Conservation (phyloP, 2,113 vertebrate species). For the Dicerorhinus sumatrensis region DNA sequence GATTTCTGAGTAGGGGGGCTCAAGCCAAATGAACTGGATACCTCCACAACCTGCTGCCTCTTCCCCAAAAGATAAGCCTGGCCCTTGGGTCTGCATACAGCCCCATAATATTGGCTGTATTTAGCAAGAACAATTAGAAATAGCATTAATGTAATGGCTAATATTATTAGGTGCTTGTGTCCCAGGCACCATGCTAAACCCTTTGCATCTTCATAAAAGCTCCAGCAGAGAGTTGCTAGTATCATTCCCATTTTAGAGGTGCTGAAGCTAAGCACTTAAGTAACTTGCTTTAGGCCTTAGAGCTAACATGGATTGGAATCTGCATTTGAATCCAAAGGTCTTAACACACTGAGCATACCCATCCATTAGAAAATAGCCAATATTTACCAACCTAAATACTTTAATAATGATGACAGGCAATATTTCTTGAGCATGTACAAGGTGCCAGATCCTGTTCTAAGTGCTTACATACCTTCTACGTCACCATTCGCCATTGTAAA, state of each 20-base stretch:
- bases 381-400: constrained; percentile 18
- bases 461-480: neutral
- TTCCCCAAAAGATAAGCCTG: neutral
- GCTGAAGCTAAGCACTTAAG: neutral
- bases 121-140: neutral
- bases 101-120: neutral
- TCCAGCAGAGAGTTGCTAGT: neutral
- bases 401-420: neutral
- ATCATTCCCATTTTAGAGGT: neutral
- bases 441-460: neutral
- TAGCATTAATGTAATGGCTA: neutral
- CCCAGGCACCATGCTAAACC: neutral
- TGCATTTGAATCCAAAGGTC: neutral
- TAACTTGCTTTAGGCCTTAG: neutral
- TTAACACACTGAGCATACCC: neutral
- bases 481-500: neutral
- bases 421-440: neutral
- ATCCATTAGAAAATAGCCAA: neutral
- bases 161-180: too few species aligned
- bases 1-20: neutral
- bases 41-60: neutral
- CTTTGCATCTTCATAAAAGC: neutral
- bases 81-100: neutral
- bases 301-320: neutral
- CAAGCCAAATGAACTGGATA: neutral